Conservation (phyloP, 1,140 invertebrate species). For the Epicauta chinensis region DNA sequence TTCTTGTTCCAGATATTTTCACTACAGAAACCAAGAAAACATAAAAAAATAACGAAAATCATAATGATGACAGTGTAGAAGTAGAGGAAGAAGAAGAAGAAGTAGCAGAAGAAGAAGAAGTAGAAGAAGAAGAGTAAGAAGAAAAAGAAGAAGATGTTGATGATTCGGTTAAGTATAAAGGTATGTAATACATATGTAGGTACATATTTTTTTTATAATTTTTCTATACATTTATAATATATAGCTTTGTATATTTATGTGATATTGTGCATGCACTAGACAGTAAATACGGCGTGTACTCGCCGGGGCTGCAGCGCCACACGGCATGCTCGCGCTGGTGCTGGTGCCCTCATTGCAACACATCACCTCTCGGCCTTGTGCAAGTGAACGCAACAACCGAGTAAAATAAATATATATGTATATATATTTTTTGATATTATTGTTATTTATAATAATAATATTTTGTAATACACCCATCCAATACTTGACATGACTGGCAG, state of each 20-base stretch:
- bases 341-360: constrained; percentile 39
- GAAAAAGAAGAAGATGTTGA: no score
- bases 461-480: constrained; percentile 28
- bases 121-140: no score
- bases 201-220: no score
- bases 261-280: constrained; percentile 17
- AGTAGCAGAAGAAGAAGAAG: neutral
- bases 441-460: constrained; percentile 18
- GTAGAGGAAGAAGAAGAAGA: neutral
- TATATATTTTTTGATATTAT: constrained; percentile 8
- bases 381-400: constrained; percentile 30
- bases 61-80: neutral
- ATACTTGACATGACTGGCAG: constrained; percentile 40
- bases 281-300: constrained; percentile 25
- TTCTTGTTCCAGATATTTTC: no score
- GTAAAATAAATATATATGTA: constrained; percentile 9
- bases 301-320: constrained; percentile 30
- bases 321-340: constrained; percentile 28
- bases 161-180: no score
- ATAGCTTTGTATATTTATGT: constrained; percentile 1
- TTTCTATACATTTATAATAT: neutral
- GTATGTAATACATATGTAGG: no score
- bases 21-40: no score
- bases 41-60: no score
- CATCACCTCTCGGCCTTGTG: constrained; percentile 28